These are phyloP conservation scores for Mola mola DNA, from an alignment of 2,113 vertebrate species.

Conservation along the genomic window DNA sequence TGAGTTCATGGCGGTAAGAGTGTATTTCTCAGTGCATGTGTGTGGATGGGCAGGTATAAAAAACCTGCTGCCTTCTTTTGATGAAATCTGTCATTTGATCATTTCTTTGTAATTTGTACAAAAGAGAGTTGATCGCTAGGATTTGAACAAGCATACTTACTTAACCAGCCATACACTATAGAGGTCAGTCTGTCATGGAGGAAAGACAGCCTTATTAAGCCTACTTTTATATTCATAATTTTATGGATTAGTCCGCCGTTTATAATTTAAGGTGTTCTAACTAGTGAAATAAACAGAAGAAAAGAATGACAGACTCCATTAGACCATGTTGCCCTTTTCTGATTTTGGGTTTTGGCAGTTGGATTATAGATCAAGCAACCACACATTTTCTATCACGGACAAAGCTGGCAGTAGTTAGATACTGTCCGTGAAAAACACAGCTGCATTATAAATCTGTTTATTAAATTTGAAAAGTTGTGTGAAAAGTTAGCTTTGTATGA, in stretches of 20 bases:
- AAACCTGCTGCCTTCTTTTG: conserved; percentile 1
- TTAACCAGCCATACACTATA: conserved; percentile 11
- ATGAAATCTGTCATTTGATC: conserved; percentile 17
- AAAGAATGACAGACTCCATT: conserved; percentile 4
- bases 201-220: conserved; percentile 12
- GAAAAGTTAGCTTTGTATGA: too few species aligned
- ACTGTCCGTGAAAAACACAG: too few species aligned
- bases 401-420: too few species aligned
- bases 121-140: conserved; percentile 8
- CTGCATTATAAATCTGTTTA: too few species aligned
- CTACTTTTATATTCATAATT: conserved; percentile 35
- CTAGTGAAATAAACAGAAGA: conserved; percentile 24
- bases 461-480: too few species aligned
- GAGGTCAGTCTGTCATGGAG: conserved; percentile 14
- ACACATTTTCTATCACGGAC: too few species aligned
- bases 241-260: conserved; percentile 21
- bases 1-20: conserved; percentile 96
- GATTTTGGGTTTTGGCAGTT: not conserved
- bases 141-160: conserved; percentile 5
- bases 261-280: conserved; percentile 12
- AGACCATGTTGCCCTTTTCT: conserved; percentile 8
- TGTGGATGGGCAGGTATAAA: not conserved
- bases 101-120: not conserved
- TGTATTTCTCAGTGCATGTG: conserved; percentile 6
- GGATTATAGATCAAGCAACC: too few species aligned